Evolutionary conservation across 2,797 vertebrate species (phyloP), one percentile per base, ranked within the genome.

Genomic region (Graptemys geographica): DNA sequence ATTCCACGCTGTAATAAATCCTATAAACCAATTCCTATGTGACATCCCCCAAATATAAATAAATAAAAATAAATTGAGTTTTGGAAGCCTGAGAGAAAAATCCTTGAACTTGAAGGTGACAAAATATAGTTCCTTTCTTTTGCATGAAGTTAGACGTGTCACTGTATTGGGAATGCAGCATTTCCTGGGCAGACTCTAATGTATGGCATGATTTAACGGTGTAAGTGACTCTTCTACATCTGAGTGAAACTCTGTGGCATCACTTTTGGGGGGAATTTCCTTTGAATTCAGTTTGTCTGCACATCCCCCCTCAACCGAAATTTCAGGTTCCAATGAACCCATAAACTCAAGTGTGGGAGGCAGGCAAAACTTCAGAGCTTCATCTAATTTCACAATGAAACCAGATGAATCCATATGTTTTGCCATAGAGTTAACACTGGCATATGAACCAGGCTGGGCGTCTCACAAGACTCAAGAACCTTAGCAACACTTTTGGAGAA

Each of bases 21-120:
- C 83, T 92, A 81, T 69, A 94, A 94, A 89, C 79, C 95, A 96
- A 91, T n/a, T 62, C 86, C 94, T 37, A 86, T 82, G 94, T 94
- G 92, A n/a, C 37, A n/a, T 1, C 0, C 84, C 94, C 95, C 90
- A 72, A 91, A 56, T 57, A 92, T 51, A 96, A 95, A 92, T 87
- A 93, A 96, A 95, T 83, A 93, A 84, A 94, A 92, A 96, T 89
- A 96, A 92, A 84, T 18, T 0, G 88, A 87, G 44, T 86, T 89
- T 88, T 79, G 88, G 51, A 72, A 87, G 88, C n/a, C 93, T 95
- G 89, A 88, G 84, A 90, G 83, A 95, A 97, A 87, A 88, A 94
- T 65, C 86, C 93, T 92, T 94, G 92, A 94, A 96, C 79, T 86
- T 31, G 1, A 79, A 95, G 90, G 88, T 79, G 89, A 2, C 74